phyloP scores from a whole-genome alignment of 2,113 vertebrate species.

The Ornithorhynchus anatinus region DNA sequence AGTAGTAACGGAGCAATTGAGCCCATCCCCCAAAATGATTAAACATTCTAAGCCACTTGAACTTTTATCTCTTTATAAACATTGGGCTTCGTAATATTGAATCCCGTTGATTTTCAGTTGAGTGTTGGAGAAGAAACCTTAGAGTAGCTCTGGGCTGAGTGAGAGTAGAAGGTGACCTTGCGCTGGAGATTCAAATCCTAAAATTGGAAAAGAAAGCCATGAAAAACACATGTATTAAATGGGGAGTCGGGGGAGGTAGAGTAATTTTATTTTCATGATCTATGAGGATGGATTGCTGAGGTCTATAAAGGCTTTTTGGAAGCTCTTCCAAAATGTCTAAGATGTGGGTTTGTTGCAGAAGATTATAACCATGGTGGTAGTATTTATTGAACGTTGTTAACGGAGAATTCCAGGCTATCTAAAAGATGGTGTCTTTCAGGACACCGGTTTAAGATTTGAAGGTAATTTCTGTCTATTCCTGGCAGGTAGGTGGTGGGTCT shows the following conservation, averaged over 20 bases:
- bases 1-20: too few species aligned
- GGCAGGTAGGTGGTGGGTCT: too few species aligned
- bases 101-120: too few species aligned
- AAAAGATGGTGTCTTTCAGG: too few species aligned
- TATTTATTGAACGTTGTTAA: too few species aligned
- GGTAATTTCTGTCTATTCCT: too few species aligned
- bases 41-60: too few species aligned
- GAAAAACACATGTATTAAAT: neutral
- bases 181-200: constrained; percentile 2
- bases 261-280: neutral
- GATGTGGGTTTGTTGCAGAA: neutral
- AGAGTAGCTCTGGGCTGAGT: neutral
- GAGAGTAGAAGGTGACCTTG: constrained; percentile 21
- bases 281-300: neutral
- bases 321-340: neutral
- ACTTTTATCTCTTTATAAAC: too few species aligned
- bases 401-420: neutral
- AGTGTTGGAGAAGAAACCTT: neutral
- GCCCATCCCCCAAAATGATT: too few species aligned
- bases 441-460: too few species aligned
- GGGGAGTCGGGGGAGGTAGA: neutral
- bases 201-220: constrained; percentile 1
- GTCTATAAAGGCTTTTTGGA: neutral
- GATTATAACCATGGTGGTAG: too few species aligned
- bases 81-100: too few species aligned